Evolutionary conservation across 2,797 vertebrate genomes (phyloP).

Genomic region (Paratrypauchen microcephalus): DNA sequence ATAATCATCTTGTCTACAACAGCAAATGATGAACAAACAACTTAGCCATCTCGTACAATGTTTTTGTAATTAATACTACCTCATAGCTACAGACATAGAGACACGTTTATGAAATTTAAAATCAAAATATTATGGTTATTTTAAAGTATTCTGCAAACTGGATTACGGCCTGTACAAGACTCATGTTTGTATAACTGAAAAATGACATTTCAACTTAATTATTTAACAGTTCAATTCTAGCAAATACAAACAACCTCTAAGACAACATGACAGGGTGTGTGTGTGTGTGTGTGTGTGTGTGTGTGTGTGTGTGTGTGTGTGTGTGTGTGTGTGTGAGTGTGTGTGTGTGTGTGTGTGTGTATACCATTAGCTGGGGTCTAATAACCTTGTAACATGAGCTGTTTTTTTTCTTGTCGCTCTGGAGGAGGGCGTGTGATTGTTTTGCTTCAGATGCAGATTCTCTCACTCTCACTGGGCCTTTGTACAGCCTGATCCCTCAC

Average conservation of each 20-base stretch:
- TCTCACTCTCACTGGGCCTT: conserved; percentile 25
- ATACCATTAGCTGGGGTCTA: conserved; percentile 43
- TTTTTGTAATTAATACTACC: too few relatives aligned
- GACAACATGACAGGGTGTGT: conserved; percentile 24
- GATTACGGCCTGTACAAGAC: too few relatives aligned
- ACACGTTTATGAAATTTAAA: too few relatives aligned
- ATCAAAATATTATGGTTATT: too few relatives aligned
- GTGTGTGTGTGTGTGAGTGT: too few relatives aligned
- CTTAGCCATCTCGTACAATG: too few relatives aligned
- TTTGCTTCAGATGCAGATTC: conserved; percentile 35
- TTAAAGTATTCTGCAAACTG: too few relatives aligned
- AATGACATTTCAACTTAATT: not conserved
- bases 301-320: conserved; percentile 46
- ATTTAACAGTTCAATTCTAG: not conserved
- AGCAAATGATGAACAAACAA: too few relatives aligned
- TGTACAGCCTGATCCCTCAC: not conserved
- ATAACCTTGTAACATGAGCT: conserved; percentile 62
- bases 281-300: conserved; percentile 51
- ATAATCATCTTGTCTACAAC: too few relatives aligned
- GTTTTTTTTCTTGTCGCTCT: conserved; percentile 26
- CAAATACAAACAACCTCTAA: not conserved
- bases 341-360: conserved; percentile 49
- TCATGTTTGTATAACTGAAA: too few relatives aligned
- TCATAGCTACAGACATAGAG: too few relatives aligned
- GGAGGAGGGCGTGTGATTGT: conserved; percentile 46